Percentiles rank a stretch among this genome's conserved stretches.
phyloP scores from a whole-genome alignment of 1,140 invertebrate genomes.

The Drosophila murphyi region DNA sequence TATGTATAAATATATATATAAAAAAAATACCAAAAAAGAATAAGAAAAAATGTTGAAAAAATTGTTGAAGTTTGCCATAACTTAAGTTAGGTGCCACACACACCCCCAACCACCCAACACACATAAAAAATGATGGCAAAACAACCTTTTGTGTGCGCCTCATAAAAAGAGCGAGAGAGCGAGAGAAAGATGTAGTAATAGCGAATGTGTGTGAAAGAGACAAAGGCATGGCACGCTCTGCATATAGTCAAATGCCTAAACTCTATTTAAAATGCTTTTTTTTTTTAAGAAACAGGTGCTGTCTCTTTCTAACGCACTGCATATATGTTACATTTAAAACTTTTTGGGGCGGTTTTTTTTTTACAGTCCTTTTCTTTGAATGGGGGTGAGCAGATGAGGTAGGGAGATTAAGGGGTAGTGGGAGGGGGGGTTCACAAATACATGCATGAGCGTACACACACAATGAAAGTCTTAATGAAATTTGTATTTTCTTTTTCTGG shows the following conservation, averaged over 20 bases:
- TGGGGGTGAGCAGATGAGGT: too few species aligned
- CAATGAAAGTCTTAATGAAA: constrained; percentile 33
- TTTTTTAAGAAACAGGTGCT: constrained; percentile 12
- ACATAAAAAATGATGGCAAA: constrained; percentile 45
- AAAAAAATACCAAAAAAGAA: constrained; percentile 48
- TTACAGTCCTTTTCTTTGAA: background rate
- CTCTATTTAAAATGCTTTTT: constrained; percentile 1
- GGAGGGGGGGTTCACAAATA: background rate
- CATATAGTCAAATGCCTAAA: constrained; percentile 57
- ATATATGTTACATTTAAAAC: constrained; percentile 8
- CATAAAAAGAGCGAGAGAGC: background rate
- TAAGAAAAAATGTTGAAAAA: constrained; percentile 24
- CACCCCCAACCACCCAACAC: background rate
- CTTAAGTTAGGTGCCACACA: constrained; percentile 42
- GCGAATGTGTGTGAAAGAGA: constrained; percentile 14
- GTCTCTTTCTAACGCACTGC: constrained; percentile 8
- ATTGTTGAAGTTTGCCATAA: constrained; percentile 63
- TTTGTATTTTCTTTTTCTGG: constrained; percentile 1
- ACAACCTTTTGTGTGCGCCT: background rate
- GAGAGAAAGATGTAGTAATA: background rate
- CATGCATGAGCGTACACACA: constrained; percentile 17
- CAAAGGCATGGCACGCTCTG: constrained; percentile 26
- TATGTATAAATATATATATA: constrained; percentile 57
- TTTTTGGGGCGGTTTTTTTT: constrained; percentile 35
- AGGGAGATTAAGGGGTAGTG: too few species aligned